phyloP scores from a whole-genome alignment of 2,888 invertebrate genomes.

The Andrena marginata region DNA sequence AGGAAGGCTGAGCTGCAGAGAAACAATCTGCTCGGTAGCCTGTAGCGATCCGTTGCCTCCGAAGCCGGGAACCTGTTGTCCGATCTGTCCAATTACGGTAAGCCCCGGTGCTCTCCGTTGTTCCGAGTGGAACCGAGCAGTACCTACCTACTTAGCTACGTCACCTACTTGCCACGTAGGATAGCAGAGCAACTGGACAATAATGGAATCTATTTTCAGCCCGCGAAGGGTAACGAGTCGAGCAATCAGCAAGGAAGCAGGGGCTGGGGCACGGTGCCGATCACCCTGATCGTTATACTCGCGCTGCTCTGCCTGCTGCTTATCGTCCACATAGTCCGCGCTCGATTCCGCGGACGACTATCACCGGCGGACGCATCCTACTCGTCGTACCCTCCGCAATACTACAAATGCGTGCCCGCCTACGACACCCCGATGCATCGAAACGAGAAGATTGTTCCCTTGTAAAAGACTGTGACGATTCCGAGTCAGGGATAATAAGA shows the following conservation, averaged over 20 bases:
- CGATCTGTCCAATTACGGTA: slow-evolving; percentile 80
- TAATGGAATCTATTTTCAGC: slow-evolving; percentile 39
- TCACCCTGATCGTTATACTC: slow-evolving; percentile 78
- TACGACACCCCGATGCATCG: slow-evolving; percentile 80
- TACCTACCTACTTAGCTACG: no score
- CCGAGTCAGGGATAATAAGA: not conserved
- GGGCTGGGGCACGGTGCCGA: slow-evolving; percentile 81
- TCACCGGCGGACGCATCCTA: slow-evolving; percentile 76
- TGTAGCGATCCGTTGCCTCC: slow-evolving; percentile 79
- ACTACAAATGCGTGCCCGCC: slow-evolving; percentile 82
- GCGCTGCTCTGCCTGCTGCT: slow-evolving; percentile 77
- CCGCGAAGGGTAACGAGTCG: slow-evolving; percentile 42
- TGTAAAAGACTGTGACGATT: slow-evolving; percentile 70
- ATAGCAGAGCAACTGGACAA: no score
- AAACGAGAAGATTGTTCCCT: slow-evolving; percentile 79
- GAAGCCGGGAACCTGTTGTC: slow-evolving; percentile 79
- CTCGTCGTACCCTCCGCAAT: slow-evolving; percentile 79
- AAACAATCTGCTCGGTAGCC: slow-evolving; percentile 80
- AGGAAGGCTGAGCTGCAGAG: slow-evolving; percentile 80
- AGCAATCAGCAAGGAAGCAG: slow-evolving; percentile 57
- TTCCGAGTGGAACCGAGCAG: not conserved
- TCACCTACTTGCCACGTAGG: not conserved
- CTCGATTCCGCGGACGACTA: slow-evolving; percentile 79
- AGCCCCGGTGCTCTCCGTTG: slow-evolving; percentile 42
- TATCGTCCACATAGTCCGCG: slow-evolving; percentile 78